These are phyloP conservation scores for Tipula confusa DNA, from an alignment of 2,888 invertebrate species.

Conservation along the genomic window DNA sequence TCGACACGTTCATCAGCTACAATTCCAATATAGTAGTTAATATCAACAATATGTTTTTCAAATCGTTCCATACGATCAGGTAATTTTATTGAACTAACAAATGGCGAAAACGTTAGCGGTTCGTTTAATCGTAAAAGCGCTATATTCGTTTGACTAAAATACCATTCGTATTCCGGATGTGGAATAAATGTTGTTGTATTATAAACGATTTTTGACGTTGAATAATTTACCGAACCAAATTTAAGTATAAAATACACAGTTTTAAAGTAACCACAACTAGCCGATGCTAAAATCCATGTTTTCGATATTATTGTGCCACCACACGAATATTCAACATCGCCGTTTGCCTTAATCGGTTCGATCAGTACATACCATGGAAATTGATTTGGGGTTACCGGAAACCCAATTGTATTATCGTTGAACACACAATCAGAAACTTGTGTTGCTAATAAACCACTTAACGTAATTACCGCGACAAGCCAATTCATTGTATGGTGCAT, in stretches of 20 bases:
- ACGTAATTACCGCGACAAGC: not conserved
- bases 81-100: not conserved
- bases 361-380: conserved; percentile 21
- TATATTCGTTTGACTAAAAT: not conserved
- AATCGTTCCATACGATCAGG: not conserved
- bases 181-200: not conserved
- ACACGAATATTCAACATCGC: not conserved
- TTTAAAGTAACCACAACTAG: not conserved
- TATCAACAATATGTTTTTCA: not conserved
- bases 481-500: not conserved
- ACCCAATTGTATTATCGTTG: not conserved
- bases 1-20: not conserved
- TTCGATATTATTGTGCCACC: not conserved
- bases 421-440: not conserved
- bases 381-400: conserved; percentile 21
- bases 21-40: not conserved
- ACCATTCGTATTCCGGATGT: conserved; percentile 4
- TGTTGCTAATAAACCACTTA: not conserved
- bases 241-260: not conserved
- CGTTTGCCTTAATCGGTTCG: not conserved
- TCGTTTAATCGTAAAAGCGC: not conserved
- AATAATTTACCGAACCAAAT: not conserved
- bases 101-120: not conserved
- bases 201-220: not conserved
- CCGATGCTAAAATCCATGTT: not conserved